These are phyloP conservation scores for Bothrops jararaca DNA, from an alignment of 2,113 vertebrate species.

Conservation along the genomic window DNA sequence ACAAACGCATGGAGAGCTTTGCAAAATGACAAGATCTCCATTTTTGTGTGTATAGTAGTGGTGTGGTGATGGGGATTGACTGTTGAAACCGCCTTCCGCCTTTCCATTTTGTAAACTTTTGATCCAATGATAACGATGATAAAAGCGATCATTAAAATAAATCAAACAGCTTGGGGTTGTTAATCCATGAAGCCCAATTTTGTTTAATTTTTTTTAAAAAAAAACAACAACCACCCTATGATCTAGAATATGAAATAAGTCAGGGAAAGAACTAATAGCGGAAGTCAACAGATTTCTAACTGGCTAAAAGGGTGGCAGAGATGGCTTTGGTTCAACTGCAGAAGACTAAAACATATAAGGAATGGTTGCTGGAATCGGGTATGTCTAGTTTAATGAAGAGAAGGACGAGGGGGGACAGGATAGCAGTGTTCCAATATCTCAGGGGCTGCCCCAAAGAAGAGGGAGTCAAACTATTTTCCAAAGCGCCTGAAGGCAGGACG, in stretches of 20 bases:
- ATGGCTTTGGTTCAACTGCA: not conserved
- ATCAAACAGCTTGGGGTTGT: not conserved
- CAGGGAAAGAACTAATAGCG: not conserved
- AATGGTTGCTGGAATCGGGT: too few species aligned
- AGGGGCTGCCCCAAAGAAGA: too few species aligned
- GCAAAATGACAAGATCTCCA: not conserved
- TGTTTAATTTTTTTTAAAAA: too few species aligned
- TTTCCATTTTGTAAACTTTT: not conserved
- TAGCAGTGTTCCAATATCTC: too few species aligned
- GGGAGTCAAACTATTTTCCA: too few species aligned
- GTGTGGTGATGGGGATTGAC: not conserved
- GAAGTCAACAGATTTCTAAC: not conserved
- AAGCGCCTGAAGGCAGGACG: too few species aligned
- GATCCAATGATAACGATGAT: not conserved
- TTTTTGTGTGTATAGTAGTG: not conserved
- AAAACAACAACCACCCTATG: not conserved
- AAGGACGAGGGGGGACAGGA: too few species aligned
- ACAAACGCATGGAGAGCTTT: not conserved
- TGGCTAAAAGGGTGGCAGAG: not conserved
- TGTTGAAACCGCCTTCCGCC: not conserved
- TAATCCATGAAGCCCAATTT: too few species aligned
- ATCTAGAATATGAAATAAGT: conserved; percentile 16
- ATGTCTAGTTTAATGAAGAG: too few species aligned
- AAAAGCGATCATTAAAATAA: not conserved
- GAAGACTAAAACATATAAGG: not conserved